Evolutionary conservation across 1,140 invertebrate genomes (phyloP).

Genomic region (Lasaia peninsularis): DNA sequence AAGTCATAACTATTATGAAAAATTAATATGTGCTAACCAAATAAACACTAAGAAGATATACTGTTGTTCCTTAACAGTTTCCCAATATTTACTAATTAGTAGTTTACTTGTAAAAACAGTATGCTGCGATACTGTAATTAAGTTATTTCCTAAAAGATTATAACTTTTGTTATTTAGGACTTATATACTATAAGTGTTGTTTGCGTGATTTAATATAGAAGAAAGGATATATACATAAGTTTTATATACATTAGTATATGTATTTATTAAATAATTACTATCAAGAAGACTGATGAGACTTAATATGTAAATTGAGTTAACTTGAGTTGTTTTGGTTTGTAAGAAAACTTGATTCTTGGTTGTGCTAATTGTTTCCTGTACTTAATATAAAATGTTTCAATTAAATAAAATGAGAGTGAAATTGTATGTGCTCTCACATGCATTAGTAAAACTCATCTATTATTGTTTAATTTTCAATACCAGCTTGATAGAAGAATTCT

Average conservation of each 20-base stretch:
- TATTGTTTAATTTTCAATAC: too few species aligned
- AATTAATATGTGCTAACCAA: too few species aligned
- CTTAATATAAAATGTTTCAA: not conserved
- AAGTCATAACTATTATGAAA: too few species aligned
- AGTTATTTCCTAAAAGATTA: not conserved
- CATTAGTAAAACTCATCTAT: not conserved
- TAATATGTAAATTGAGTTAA: not conserved
- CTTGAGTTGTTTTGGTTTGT: not conserved
- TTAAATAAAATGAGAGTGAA: not conserved
- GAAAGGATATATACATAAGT: not conserved
- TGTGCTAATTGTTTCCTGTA: not conserved
- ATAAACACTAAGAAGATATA: too few species aligned
- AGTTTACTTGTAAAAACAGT: too few species aligned
- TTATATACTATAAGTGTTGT: conserved; percentile 8
- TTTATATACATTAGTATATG: not conserved
- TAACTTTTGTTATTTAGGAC: conserved; percentile 16
- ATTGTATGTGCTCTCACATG: not conserved
- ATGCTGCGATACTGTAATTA: too few species aligned
- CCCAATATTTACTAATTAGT: too few species aligned
- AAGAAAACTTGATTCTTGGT: not conserved
- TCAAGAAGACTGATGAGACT: not conserved
- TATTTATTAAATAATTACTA: not conserved
- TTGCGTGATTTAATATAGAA: not conserved
- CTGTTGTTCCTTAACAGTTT: too few species aligned
- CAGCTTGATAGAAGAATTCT: not conserved